These are phyloP conservation scores for Herpailurus yagouaroundi DNA, from an alignment of 2,113 vertebrate genomes.

Conservation along the genomic window DNA sequence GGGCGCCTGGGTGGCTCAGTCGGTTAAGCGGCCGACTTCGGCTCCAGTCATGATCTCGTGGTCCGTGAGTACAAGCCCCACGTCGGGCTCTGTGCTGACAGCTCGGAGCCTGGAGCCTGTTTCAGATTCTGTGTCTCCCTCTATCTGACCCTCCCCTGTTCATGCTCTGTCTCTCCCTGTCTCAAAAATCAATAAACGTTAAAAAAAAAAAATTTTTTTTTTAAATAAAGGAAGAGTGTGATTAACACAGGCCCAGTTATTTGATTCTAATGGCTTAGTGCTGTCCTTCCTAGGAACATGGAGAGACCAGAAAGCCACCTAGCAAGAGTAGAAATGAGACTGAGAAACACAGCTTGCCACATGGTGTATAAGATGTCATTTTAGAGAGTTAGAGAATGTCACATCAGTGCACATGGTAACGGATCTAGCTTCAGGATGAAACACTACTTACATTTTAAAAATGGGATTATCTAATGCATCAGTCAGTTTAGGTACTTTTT, in stretches of 20 bases:
- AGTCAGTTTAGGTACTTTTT: background rate
- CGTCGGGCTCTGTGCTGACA: too few relatives aligned
- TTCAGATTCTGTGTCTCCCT: too few relatives aligned
- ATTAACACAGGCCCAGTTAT: background rate
- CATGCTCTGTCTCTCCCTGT: too few relatives aligned
- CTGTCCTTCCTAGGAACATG: background rate
- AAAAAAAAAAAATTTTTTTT: too few relatives aligned
- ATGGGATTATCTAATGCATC: slow-evolving; percentile 9
- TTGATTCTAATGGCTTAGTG: background rate
- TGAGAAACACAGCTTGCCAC: background rate
- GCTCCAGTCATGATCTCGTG: too few relatives aligned
- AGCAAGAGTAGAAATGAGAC: background rate
- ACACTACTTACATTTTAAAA: background rate
- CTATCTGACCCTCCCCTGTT: too few relatives aligned
- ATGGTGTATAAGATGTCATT: background rate
- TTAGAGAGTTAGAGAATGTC: slow-evolving; percentile 37
- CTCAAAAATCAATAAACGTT: too few relatives aligned
- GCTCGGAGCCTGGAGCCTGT: too few relatives aligned
- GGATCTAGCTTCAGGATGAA: background rate
- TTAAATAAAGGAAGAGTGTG: background rate
- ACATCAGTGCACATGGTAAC: background rate
- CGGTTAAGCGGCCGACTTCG: too few relatives aligned
- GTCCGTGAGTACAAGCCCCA: too few relatives aligned
- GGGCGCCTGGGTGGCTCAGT: too few relatives aligned
- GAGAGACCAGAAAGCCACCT: background rate